phyloP scores from a whole-genome alignment of 92 coral and sea anemone species.

The Parazoanthus darwini region DNA sequence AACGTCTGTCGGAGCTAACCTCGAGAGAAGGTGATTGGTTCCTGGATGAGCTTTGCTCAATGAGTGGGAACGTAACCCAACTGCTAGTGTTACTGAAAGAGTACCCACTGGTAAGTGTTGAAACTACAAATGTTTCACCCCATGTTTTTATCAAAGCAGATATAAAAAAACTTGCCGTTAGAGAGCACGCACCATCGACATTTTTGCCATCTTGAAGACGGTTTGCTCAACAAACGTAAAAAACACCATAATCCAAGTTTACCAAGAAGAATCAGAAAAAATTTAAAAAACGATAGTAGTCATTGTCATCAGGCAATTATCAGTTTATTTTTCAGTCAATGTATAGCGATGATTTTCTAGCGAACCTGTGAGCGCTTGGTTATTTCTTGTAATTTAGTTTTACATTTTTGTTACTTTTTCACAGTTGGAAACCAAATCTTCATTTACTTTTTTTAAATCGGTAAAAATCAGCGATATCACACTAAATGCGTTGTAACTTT shows the following conservation, averaged over 20 bases:
- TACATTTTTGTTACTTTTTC: not conserved
- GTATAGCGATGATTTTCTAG: no score
- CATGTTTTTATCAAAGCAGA: not conserved
- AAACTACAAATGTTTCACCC: not conserved
- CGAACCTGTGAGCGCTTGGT: not conserved
- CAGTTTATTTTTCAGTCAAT: no score
- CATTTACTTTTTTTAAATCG: not conserved
- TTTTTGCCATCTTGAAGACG: not conserved
- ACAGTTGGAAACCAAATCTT: not conserved
- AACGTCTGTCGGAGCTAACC: slow-evolving; percentile 80
- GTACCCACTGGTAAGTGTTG: slow-evolving; percentile 73
- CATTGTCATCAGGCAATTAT: no score
- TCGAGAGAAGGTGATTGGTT: slow-evolving; percentile 99
- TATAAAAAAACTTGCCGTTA: no score
- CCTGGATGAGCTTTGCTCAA: slow-evolving; percentile 93
- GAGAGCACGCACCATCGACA: not conserved
- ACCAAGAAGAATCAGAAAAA: no score
- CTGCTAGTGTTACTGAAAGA: slow-evolving; percentile 73
- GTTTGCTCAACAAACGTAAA: not conserved
- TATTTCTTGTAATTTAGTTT: no score
- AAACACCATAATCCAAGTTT: no score
- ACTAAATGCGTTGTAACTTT: no score
- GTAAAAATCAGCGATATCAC: not conserved
- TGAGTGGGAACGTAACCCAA: slow-evolving; percentile 98
- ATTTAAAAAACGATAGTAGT: no score